A percentile compares a stretch with the other conserved stretches of the same genome.
These are phyloP conservation scores for Cotesia typhae DNA, from an alignment of 1,140 invertebrate species.

Conservation along the genomic window DNA sequence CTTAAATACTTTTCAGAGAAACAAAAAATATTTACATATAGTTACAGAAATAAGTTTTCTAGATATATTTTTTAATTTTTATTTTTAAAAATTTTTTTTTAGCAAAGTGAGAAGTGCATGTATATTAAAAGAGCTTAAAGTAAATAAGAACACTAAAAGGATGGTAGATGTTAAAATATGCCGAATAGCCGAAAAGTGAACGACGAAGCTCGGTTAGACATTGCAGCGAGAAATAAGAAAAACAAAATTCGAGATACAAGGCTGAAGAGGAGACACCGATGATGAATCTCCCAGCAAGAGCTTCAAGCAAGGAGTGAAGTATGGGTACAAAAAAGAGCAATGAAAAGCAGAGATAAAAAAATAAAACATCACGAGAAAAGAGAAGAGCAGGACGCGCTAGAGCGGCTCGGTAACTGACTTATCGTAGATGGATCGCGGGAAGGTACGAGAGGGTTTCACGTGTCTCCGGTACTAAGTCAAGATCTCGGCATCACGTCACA, in stretches of 20 bases:
- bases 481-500: conserved; percentile 27
- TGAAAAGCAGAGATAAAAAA: conserved; percentile 20
- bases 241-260: conserved; percentile 36
- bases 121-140: background rate
- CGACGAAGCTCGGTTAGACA: conserved; percentile 25
- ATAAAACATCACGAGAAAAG: conserved; percentile 21
- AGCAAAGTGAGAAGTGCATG: too few relatives aligned
- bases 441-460: conserved; percentile 34
- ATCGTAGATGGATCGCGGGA: conserved; percentile 53
- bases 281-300: conserved; percentile 61
- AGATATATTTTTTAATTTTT: too few relatives aligned
- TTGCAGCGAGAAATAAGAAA: conserved; percentile 31
- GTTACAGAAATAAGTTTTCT: too few relatives aligned
- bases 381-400: conserved; percentile 54
- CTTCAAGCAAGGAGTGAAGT: conserved; percentile 30
- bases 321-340: conserved; percentile 26
- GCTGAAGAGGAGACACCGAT: conserved; percentile 57
- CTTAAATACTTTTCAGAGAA: too few relatives aligned
- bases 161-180: conserved; percentile 9
- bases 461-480: conserved; percentile 26
- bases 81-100: too few relatives aligned
- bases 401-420: conserved; percentile 64
- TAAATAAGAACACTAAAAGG: conserved; percentile 1
- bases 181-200: conserved; percentile 18
- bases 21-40: too few relatives aligned